Conservation (phyloP, 1,140 invertebrate genomes). For the Pseudomyrmex dendroicus region DNA sequence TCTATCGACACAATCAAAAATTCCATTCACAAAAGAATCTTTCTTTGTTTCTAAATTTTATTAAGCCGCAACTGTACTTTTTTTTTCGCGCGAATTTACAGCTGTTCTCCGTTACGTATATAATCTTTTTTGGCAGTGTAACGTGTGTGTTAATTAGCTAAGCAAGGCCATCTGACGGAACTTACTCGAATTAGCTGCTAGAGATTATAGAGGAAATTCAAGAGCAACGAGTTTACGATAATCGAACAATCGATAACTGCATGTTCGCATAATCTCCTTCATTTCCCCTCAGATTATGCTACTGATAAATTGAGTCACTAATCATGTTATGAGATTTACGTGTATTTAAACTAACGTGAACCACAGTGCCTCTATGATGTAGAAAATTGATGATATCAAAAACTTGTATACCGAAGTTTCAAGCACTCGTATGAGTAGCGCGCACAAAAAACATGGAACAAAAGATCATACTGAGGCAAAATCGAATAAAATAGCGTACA, state of each 20-base stretch:
- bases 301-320: slow-evolving; percentile 13
- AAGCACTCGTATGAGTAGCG: neutral
- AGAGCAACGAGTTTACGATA: slow-evolving; percentile 19
- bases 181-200: neutral
- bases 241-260: slow-evolving; percentile 33
- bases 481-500: too few species aligned
- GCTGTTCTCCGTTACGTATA: too few species aligned
- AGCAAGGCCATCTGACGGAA: slow-evolving; percentile 14
- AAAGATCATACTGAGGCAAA: too few species aligned
- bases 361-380: neutral
- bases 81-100: too few species aligned
- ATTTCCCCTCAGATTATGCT: slow-evolving; percentile 2
- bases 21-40: too few species aligned
- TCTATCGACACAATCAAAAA: too few species aligned
- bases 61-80: too few species aligned
- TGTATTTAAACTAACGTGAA: neutral
- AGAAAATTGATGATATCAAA: neutral
- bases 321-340: neutral
- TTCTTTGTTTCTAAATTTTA: too few species aligned
- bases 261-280: neutral
- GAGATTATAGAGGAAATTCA: neutral
- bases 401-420: neutral
- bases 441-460: neutral
- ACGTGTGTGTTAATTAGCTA: neutral
- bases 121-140: neutral